Evolutionary conservation across 2,797 vertebrate genomes (phyloP).

Genomic region (Lepus townsendii): DNA sequence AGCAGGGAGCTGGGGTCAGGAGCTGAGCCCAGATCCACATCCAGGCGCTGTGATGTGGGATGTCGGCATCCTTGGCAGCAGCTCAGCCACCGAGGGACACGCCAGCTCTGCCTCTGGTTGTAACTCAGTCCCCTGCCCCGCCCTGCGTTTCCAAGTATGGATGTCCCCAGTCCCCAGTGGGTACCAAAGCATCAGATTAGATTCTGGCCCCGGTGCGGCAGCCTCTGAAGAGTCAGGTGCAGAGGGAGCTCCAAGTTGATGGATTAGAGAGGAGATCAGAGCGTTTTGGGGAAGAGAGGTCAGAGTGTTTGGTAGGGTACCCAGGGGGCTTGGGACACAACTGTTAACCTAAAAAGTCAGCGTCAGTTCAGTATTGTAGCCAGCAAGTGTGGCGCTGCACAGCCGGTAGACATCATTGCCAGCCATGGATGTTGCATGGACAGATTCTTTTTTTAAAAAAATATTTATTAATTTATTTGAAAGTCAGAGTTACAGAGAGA

Average conservation of each 20-base stretch:
- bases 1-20: too few relatives aligned
- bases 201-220: neutral
- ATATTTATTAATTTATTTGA: too few relatives aligned
- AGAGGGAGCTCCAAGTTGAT: neutral
- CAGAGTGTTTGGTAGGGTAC: neutral
- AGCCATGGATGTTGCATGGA: too few relatives aligned
- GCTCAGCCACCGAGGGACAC: too few relatives aligned
- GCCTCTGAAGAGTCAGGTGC: neutral
- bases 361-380: neutral
- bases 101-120: neutral
- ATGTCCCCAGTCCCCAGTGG: neutral
- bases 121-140: neutral
- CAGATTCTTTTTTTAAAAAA: too few relatives aligned
- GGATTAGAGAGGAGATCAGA: neutral
- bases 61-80: too few relatives aligned
- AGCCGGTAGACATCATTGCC: neutral
- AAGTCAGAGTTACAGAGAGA: too few relatives aligned
- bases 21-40: too few relatives aligned
- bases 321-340: neutral
- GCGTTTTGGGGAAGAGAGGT: neutral
- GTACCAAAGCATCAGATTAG: neutral
- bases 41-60: too few relatives aligned
- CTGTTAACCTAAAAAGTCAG: neutral
- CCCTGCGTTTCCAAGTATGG: neutral
- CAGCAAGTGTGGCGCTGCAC: too few relatives aligned